phyloP scores from a whole-genome alignment of 2,113 vertebrate species.

The Isurus oxyrinchus region DNA sequence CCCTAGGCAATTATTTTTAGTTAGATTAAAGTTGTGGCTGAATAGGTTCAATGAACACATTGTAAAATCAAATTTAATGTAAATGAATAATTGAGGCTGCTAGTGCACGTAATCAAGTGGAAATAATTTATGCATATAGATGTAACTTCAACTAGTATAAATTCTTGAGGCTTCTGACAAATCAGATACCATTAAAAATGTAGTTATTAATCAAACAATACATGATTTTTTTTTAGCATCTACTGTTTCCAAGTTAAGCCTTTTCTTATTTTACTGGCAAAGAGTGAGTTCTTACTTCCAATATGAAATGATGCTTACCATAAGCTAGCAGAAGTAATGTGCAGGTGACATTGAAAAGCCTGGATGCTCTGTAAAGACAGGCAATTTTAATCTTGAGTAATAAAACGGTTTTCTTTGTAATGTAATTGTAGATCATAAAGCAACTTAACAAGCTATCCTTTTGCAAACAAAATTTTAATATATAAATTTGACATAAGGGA shows the following conservation, averaged over 20 bases:
- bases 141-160: constrained; percentile 31
- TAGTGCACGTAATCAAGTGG: constrained; percentile 8
- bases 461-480: not conserved
- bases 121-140: constrained; percentile 34
- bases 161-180: constrained; percentile 39
- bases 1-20: no score
- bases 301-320: not conserved
- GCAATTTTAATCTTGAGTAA: not conserved
- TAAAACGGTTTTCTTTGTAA: not conserved
- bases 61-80: no score
- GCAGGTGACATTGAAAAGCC: not conserved
- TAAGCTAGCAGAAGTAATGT: not conserved
- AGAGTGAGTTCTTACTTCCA: not conserved
- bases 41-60: no score
- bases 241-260: not conserved
- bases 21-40: no score
- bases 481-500: not conserved
- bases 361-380: not conserved
- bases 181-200: constrained; percentile 40
- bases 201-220: constrained; percentile 42
- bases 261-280: not conserved
- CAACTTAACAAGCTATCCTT: not conserved
- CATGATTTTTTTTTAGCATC: not conserved
- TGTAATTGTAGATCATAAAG: not conserved
- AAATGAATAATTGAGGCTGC: no score